Evolutionary conservation across 2,888 invertebrate genomes (phyloP), one percentile per base, ranked within the genome.

Genomic region (Copidosoma aretas): DNA sequence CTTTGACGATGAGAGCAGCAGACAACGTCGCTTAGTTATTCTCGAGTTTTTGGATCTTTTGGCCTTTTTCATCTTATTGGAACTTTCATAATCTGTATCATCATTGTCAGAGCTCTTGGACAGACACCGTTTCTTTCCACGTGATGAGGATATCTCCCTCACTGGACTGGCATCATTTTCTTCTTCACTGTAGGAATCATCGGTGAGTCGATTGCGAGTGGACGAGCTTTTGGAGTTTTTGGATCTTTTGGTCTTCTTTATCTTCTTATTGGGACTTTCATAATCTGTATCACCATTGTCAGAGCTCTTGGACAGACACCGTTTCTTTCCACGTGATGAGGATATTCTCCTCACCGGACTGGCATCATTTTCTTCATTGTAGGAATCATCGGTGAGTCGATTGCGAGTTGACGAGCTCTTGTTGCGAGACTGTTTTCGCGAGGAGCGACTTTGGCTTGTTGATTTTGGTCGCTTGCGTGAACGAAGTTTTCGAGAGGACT

Each of bases 321-420:
- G 43, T 46, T 46, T 46, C 3, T 14, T 46, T 2, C 43, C 43
- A 10, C 73, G 73, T 1, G 69, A 72, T 57, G 21, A 22, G 43
- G 52, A 52, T 53, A 39, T 66, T 60, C 64, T 21, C 14, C 66
- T 71, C 14, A 64, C 41, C 1, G 51, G 19, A 39, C 60, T 73
- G 49, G 73, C 75, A 1, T 61, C 25, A 1, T 74, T 75, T 21
- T 76, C 75, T 10, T 75, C 73, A 4, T 60, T 21, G 17, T 3
- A 19, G 19, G 41, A 41, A 17, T 46, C 14, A 41, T 32, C 1
- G 1, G 52, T 12, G 71, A 10, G 58, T 67, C 22, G 62, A 66
- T 10, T 51, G 54, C 14, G 51, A n/a, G 70, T 76, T 0, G 74
- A 65, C 39, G 56, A 60, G 14, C 46, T 63, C 12, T 68, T 70